Base-by-base conservation (phyloP, 2,888 invertebrate species). In the Nycteola revayana region DNA sequence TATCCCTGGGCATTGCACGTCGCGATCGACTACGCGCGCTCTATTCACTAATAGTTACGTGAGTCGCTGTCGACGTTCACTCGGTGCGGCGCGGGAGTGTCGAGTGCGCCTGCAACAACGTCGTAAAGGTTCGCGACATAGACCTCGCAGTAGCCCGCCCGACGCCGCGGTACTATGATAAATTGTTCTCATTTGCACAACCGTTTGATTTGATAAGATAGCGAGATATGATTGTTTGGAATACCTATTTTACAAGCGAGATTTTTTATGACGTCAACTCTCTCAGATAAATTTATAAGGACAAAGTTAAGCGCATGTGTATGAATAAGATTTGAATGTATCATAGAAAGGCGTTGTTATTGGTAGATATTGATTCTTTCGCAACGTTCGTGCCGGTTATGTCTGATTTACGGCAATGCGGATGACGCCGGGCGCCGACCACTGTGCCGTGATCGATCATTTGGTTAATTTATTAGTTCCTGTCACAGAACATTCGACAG, bases 31-130 rank as follows among this genome's bases (percentile, higher is more conserved):
- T 81, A 59, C 85, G 80, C 84, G 86, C 81, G 71, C 85, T 79
- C 81, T 84, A 84, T 83, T 80, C 77, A 81, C 75, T 76, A 75
- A 85, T 83, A 85, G 82, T 82, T 66, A 79, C 84, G 84, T 68
- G 78, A 85, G 85, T 73, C 80, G 73, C 61, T 68, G 66, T 66
- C 79, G 80, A 84, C 86, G 86, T 87, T 86, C 86, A 79, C 87
- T 82, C 84, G 68, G 56, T 61, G 64, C 80, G 78, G 69, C 75
- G 83, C 66, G 85, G 74, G 66, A 56, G 62, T 65, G 66, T 63
- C 58, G 84, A 86, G 74, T 87, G 86, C 68, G 71, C 61, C 75
- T 77, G 72, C 65, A 80, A 79, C 63, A 73, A 71, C 65, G 64
- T 66, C 66, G 64, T 60, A 51, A 60, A 77, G 75, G 74, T 75